Base-by-base conservation (phyloP, 1,140 invertebrate species). In the Zaprionus gabonicus region DNA sequence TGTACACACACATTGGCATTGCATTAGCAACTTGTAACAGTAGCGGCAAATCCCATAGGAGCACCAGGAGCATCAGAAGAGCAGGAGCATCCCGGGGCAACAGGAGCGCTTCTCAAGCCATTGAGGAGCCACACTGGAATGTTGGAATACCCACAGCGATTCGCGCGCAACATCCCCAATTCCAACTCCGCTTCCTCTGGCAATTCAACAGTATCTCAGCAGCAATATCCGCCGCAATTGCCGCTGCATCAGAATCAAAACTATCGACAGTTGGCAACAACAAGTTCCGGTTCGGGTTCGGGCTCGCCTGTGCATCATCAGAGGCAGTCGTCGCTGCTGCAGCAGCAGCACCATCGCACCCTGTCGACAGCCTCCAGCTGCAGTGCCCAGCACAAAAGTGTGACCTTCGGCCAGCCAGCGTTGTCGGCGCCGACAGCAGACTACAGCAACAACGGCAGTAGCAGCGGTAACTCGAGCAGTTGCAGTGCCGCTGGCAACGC, bases 101-200 rank as follows among this genome's bases (percentile, higher is more conserved):
- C 46, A 36, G 44, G 44, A 67, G 63, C 44, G 51, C 69, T 74
- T 67, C 81, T 80, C 75, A 72, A 71, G 73, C 65, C 57, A 58
- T 80, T 76, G 71, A 75, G 82, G 70, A 74, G 74, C 78, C 83
- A 85, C 78, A 85, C 79, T 91, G 91, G 91, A 92, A 92, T 92
- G 91, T 92, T 92, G 91, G 91, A 92, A 92, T 91, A 92, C 81
- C 91, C 91, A 85, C 91, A 92, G 84, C 82, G 91, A 81, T 92
- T 92, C 51, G 81, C 88, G 76, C 91, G 91, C 73, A 92, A 91
- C 82, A 92, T 92, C 91, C 91, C 91, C 85, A 92, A 92, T 82
- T 92, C 91, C 79, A 91, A 67, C 62, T 56, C 53, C 53, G 28
- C 28, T 17, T 67, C 64, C 34, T 27, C 51, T 12, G 34, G 38